Evolutionary conservation across 1,140 invertebrate genomes (phyloP).

Genomic region (Eriocheir sinensis): DNA sequence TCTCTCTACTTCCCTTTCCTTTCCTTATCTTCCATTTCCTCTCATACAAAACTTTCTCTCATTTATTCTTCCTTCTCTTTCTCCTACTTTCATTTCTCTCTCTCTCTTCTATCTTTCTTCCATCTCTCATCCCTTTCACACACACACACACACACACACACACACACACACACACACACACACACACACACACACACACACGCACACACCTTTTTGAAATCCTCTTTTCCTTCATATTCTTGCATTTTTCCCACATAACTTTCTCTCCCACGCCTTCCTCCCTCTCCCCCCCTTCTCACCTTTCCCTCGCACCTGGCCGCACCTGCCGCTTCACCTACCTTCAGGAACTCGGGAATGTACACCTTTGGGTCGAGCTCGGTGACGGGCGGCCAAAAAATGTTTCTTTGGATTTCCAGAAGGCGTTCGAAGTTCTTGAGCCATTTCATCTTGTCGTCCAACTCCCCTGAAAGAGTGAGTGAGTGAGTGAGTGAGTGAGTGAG

Average conservation of each 20-base stretch:
- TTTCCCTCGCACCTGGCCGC: background rate
- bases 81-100: too few relatives aligned
- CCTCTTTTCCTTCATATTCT: background rate
- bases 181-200: background rate
- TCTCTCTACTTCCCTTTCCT: too few relatives aligned
- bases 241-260: background rate
- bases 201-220: background rate
- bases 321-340: constrained; percentile 76
- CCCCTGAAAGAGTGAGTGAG: constrained; percentile 82
- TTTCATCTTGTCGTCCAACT: constrained; percentile 88
- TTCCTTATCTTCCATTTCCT: too few relatives aligned
- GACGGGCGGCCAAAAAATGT: constrained; percentile 87
- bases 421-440: constrained; percentile 89
- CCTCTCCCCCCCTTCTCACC: background rate
- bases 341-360: constrained; percentile 86
- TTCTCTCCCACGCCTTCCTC: background rate
- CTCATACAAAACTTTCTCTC: too few relatives aligned
- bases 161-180: constrained; percentile 1
- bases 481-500: background rate
- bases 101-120: background rate
- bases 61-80: too few relatives aligned
- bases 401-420: constrained; percentile 87
- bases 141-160: background rate
- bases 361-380: constrained; percentile 86
- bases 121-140: background rate